Percentiles rank a stretch among this genome's conserved stretches.
These are phyloP conservation scores for Echinarachnius parma DNA, from an alignment of 53 echinoderm and acorn worm genomes.

Conservation along the genomic window DNA sequence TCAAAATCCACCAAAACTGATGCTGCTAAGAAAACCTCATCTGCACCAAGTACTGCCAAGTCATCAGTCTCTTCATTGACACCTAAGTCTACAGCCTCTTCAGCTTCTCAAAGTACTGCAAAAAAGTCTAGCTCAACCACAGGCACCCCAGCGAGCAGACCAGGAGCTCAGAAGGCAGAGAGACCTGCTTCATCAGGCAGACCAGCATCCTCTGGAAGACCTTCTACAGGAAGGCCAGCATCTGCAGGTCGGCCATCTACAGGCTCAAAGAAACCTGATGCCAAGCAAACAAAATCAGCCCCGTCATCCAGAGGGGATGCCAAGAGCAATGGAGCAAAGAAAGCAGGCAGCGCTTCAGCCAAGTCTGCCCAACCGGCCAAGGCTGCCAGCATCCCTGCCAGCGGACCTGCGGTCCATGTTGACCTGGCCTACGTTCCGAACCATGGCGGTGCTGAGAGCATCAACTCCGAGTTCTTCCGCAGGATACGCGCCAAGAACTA, in stretches of 20 bases:
- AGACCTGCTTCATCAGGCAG: too few relatives aligned
- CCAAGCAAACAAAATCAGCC: constrained; percentile 58
- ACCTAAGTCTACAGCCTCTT: constrained; percentile 26
- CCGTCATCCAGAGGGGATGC: constrained; percentile 63
- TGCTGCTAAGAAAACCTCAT: constrained; percentile 13
- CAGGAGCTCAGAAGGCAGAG: constrained; percentile 38
- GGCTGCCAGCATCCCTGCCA: constrained; percentile 71
- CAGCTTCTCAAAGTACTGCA: constrained; percentile 34
- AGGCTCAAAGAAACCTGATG: constrained; percentile 63
- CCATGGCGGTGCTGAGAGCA: constrained; percentile 84
- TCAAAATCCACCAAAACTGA: constrained; percentile 10
- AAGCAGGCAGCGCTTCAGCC: constrained; percentile 43
- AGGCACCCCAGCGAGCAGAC: constrained; percentile 61
- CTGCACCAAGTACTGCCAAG: constrained; percentile 41
- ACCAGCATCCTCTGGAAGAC: constrained; percentile 67
- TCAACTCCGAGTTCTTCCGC: constrained; percentile 95
- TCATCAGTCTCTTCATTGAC: constrained; percentile 32
- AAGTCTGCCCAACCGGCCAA: constrained; percentile 55
- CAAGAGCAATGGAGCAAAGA: constrained; percentile 68
- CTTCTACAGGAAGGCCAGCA: constrained; percentile 68
- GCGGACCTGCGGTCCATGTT: constrained; percentile 87
- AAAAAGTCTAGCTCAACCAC: constrained; percentile 30
- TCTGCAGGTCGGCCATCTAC: constrained; percentile 49
- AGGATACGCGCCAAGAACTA: constrained; percentile 88
- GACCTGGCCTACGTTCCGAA: constrained; percentile 92